These are phyloP conservation scores for Hemiprocne comata DNA, from an alignment of 2,113 vertebrate species.

Conservation along the genomic window DNA sequence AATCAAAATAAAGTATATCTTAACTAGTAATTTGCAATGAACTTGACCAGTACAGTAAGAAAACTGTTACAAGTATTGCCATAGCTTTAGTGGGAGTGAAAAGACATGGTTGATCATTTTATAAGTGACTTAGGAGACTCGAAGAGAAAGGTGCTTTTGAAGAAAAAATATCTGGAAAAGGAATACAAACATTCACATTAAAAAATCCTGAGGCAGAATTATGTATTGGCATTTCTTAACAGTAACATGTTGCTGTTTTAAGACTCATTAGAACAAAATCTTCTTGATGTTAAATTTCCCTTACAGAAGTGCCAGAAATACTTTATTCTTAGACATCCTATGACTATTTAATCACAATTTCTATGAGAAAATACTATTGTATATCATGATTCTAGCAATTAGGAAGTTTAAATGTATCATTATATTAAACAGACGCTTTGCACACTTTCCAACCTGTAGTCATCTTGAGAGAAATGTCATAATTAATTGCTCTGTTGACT, in stretches of 20 bases:
- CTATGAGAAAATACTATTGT: slow-evolving; percentile 21
- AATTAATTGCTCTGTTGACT: slow-evolving; percentile 39
- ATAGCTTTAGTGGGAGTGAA: background rate
- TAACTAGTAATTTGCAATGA: background rate
- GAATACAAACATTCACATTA: background rate
- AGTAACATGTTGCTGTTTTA: slow-evolving; percentile 14
- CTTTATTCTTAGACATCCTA: slow-evolving; percentile 34
- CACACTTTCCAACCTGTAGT: background rate
- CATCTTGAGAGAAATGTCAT: slow-evolving; percentile 43
- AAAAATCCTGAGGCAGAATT: background rate
- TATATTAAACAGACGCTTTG: slow-evolving; percentile 2
- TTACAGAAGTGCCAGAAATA: slow-evolving; percentile 13
- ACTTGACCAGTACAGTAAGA: background rate
- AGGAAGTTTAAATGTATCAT: background rate
- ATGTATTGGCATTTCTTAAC: slow-evolving; percentile 5
- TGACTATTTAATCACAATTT: slow-evolving; percentile 24
- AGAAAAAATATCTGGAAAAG: background rate
- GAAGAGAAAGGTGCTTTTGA: background rate
- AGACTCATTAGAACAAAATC: slow-evolving; percentile 54
- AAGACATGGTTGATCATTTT: background rate
- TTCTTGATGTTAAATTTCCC: slow-evolving; percentile 36
- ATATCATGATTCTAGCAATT: slow-evolving; percentile 48
- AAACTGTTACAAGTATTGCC: background rate
- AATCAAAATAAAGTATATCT: background rate
- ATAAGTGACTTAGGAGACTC: background rate